Evolutionary conservation across 2,113 vertebrate genomes (phyloP), one percentile per base, ranked within the genome.

Genomic region (Siniperca chuatsi): DNA sequence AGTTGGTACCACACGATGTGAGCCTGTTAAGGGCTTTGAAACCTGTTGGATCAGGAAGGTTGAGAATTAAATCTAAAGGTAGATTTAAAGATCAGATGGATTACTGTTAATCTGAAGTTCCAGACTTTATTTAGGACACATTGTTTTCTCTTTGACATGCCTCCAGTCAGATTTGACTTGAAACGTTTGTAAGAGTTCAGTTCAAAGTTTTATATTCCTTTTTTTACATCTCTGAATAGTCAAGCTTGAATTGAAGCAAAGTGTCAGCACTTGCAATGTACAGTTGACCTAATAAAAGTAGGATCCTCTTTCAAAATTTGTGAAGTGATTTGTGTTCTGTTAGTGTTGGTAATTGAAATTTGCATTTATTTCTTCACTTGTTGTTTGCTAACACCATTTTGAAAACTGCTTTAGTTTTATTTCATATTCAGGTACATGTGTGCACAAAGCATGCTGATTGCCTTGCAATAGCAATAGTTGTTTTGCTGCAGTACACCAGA

Each of bases 261-360:
- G 33, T 16, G 40, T 65, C n/a, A 7, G 50, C 48, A 20, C 42
- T 72, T 46, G 4, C 4, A 71, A 16, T 72, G 55, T 48, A 50
- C 67, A 68, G 8, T 62, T 72, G 60, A n/a, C 25, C 58, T 48
- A 75, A 83, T 75, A 65, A 83, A 79, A 65, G 64, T 52, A 44
- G n/a, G 12, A 79, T 60, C 55, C 8, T 33, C 29, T 75, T 57
- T 58, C 4, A 68, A 23, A 29, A 33, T 21, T 8, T 69, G 20
- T 67, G 15, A 58, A 55, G 20, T 33, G 35, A 37, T 69, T 62
- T 64, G 23, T n/a, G 25, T 7, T 61, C 25, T 42, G 13, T 67
- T 9, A 50, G 48, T 1, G 6, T 2, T 50, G 48, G 18, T 15
- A 16, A 18, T 50, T 50, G 1, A 52, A 48, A 52, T 52, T 20